Percentiles rank a stretch among this genome's conserved stretches.
Conservation (phyloP, 2,113 vertebrate species). For the Struthio camelus region DNA sequence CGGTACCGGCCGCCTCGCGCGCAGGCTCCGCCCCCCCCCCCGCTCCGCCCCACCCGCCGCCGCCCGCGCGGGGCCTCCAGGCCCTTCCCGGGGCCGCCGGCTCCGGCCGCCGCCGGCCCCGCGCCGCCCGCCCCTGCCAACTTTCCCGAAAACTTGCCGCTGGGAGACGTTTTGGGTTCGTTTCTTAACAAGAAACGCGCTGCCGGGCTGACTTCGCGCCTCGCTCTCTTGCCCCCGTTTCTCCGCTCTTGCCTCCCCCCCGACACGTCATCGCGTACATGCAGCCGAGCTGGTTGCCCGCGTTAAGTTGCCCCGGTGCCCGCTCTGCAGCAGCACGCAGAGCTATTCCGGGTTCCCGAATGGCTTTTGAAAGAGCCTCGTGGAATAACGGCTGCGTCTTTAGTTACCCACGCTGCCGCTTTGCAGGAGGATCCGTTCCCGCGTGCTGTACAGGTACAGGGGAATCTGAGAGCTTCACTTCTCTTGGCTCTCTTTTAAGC, state of each 20-base stretch:
- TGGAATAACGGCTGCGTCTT: background rate
- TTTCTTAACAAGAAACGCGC: no score
- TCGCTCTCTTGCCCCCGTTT: no score
- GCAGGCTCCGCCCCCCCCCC: background rate
- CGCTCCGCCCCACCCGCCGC: background rate
- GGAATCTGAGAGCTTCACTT: background rate
- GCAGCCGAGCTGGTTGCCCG: no score
- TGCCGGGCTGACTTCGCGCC: no score
- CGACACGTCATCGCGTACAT: no score
- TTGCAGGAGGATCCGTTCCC: background rate
- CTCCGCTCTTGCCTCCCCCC: no score
- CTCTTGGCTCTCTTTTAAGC: background rate
- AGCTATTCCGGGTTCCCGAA: background rate
- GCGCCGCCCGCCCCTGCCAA: no score
- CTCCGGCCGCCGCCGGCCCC: background rate
- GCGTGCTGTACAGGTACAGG: rapidly evolving
- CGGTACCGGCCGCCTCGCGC: background rate
- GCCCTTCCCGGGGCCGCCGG: background rate
- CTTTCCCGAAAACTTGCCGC: background rate
- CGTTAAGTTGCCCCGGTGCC: no score
- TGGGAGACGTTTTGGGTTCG: background rate
- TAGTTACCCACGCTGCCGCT: background rate
- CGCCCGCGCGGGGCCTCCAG: no score
- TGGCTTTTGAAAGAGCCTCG: background rate
- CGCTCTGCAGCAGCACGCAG: no score